These are phyloP conservation scores for Drosophila sechellia DNA, from an alignment of 1,140 invertebrate genomes.

Conservation along the genomic window DNA sequence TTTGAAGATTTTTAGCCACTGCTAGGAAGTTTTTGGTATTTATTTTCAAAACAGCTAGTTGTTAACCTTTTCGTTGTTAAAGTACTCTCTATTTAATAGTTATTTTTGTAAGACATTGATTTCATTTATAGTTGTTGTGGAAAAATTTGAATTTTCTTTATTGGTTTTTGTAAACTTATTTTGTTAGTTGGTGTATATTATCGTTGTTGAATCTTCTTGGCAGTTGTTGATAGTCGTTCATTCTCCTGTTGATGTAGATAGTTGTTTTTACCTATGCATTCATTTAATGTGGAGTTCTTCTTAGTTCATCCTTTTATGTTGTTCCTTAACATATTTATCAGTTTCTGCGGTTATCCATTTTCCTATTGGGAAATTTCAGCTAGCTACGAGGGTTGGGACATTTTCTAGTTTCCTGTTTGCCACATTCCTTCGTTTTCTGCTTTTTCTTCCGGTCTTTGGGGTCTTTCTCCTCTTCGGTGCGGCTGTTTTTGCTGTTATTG, in stretches of 20 bases:
- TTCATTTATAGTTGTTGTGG: background rate
- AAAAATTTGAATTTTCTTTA: background rate
- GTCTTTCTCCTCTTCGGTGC: slow-evolving; percentile 1
- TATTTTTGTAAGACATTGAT: background rate
- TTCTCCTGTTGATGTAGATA: no score
- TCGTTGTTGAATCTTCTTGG: background rate
- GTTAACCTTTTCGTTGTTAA: slow-evolving; percentile 15
- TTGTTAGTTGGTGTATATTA: slow-evolving; percentile 2
- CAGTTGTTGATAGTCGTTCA: background rate
- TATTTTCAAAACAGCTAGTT: slow-evolving; percentile 1
- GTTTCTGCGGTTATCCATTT: slow-evolving; percentile 8
- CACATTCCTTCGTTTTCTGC: slow-evolving; percentile 3
- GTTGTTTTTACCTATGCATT: no score
- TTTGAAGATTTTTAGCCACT: slow-evolving; percentile 8
- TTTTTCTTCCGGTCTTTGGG: slow-evolving; percentile 16
- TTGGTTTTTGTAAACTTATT: background rate
- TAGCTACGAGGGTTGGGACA: slow-evolving; percentile 55
- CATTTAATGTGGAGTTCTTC: no score
- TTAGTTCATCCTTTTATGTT: slow-evolving; percentile 5
- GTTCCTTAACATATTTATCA: background rate
- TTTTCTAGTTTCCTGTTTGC: slow-evolving; percentile 16
- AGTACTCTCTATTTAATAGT: background rate
- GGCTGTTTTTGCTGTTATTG: slow-evolving; percentile 15
- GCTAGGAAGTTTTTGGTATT: slow-evolving; percentile 12
- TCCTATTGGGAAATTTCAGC: slow-evolving; percentile 51